Evolutionary conservation across 2,797 vertebrate species (phyloP), one percentile per base, ranked within the genome.

Genomic region (Sandelia bainsii): DNA sequence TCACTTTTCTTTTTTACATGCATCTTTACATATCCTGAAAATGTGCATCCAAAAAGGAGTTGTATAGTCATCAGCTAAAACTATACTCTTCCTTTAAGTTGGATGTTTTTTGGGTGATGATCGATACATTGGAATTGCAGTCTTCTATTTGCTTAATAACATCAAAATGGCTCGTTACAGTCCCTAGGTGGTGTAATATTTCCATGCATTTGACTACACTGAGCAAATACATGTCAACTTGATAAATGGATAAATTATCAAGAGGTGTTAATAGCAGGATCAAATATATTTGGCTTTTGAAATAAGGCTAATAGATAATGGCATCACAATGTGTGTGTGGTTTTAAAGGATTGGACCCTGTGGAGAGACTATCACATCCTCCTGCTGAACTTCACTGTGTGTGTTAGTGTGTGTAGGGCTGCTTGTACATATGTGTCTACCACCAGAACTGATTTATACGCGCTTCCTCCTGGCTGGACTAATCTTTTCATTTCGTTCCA

Each of bases 271-370:
- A 89, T 84, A 29, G 48, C 73, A 69, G 70, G 77, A 91, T 91
- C 65, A 85, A 68, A 81, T 69, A 29, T 76, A 77, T 91, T 86
- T 74, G 50, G 65, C 61, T 72, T 76, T 13, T 79, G 85, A 85
- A 92, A 88, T 88, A 85, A 64, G 50, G 76, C 57, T 77, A 77
- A 91, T 73, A 85, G 79, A 86, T 91, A 91, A 87, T 64, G 78
- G 78, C 70, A 69, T 80, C 69, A 68, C 69, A 71, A 54, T 72
- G 68, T 84, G 77, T 80, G 77, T 82, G 75, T 81, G 81, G 72
- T 84, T 88, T 88, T 69, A 72, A 59, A 69, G 85, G 82, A 90
- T 90, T 86, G 86, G 70, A 77, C n/a, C 61, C 75, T 71, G 76
- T 77, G 65, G 62, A 74, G 75, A 69, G 73, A 86, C 83, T 57